Base-by-base conservation (phyloP, 2,888 invertebrate species). In the Dasypolia templi region DNA sequence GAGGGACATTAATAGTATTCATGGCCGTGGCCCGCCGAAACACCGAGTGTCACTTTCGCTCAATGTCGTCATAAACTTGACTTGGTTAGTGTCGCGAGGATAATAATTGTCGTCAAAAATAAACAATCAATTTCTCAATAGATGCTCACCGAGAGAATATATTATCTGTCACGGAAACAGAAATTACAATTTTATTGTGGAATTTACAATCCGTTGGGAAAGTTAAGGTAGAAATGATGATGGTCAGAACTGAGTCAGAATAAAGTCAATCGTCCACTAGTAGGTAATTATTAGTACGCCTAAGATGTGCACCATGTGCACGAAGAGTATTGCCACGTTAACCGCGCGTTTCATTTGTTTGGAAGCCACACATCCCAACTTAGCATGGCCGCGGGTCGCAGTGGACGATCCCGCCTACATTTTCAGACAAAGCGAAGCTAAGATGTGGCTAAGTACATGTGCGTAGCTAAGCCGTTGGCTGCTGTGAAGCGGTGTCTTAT, bases 31-130 rank as follows among this genome's bases (percentile, higher is more conserved):
- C 85, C 88, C 85, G 89, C 90, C 91, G 91, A 94, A 93, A 93
- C 90, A 89, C 89, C 88, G 64, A 65, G 89, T 88, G 90, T 92
- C 92, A 94, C 95, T 96, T 95, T 96, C 95, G 93, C 95, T 91
- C 85, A 90, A 90, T 89, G 90, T 81, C 86, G 88, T 86, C 84
- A 88, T 89, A 90, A 91, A 92, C 86, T 91, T 89, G 89, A 87
- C 89, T 88, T 87, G 83, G 86, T 88, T 89, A 89, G 67, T 69
- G 72, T 76, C 44, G 65, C 51, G 65, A 81, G 62, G 78, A n/a
- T n/a, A 73, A 81, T 74, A 85, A 85, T 80, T 82, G 77, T 75
- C 82, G 79, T 77, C 69, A 49, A 72, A 81, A 77, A 73, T 75
- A 79, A 62, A 74, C 70, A 72, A 81, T 77, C 56, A 62, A 76